phyloP scores from a whole-genome alignment of 2,113 vertebrate species.

The Silurus asotus region DNA sequence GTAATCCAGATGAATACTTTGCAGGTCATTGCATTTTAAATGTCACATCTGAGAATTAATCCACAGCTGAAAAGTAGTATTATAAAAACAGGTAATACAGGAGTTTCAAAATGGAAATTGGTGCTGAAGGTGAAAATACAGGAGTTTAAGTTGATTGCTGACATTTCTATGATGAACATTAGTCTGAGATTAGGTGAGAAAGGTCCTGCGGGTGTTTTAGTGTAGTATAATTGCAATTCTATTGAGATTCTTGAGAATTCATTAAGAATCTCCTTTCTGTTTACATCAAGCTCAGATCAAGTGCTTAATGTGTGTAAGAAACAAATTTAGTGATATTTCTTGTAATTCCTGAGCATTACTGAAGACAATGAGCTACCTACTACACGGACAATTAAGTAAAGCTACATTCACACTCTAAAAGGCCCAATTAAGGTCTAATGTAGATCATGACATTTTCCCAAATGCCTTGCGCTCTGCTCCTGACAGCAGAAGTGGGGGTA shows the following conservation, averaged over 20 bases:
- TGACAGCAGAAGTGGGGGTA: neutral
- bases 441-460: neutral
- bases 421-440: neutral
- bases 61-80: neutral
- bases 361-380: neutral
- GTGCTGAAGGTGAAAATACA: too few species aligned
- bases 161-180: too few species aligned
- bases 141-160: too few species aligned
- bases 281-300: neutral
- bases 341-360: neutral
- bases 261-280: neutral
- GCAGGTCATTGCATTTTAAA: neutral
- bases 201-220: neutral
- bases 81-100: neutral
- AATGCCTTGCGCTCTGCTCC: neutral
- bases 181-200: too few species aligned
- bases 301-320: neutral
- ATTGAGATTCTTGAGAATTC: too few species aligned
- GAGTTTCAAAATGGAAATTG: too few species aligned
- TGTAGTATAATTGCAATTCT: neutral
- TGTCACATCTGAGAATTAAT: neutral
- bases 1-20: neutral
- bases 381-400: neutral
- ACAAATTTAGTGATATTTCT: neutral
- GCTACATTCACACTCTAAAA: neutral